A percentile compares a stretch with the other conserved stretches of the same genome.
These are phyloP conservation scores for Mythimna vitellina DNA, from an alignment of 2,888 invertebrate genomes.

Conservation along the genomic window DNA sequence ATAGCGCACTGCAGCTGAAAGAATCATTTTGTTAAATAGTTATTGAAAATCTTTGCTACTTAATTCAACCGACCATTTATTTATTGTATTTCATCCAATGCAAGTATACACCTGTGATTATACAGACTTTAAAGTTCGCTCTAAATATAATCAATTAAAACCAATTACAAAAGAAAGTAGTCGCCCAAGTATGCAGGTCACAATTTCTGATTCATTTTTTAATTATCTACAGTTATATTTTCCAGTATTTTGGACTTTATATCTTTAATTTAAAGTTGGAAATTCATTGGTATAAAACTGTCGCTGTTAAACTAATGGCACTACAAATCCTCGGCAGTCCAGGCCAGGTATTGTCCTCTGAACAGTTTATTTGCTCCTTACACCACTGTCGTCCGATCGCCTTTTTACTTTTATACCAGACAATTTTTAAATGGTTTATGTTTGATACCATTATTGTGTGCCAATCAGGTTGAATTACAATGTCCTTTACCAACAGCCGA, in stretches of 20 bases:
- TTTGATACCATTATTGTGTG: slow-evolving; percentile 91
- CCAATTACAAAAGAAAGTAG: slow-evolving; percentile 75
- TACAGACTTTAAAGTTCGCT: slow-evolving; percentile 44
- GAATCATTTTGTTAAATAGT: slow-evolving; percentile 23
- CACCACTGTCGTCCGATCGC: slow-evolving; percentile 81
- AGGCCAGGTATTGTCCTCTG: slow-evolving; percentile 86
- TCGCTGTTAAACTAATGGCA: slow-evolving; percentile 84
- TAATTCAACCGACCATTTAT: slow-evolving; percentile 28
- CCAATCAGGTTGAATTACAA: slow-evolving; percentile 90
- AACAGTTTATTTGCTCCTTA: slow-evolving; percentile 85
- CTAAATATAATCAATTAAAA: slow-evolving; percentile 70
- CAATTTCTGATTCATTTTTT: slow-evolving; percentile 78
- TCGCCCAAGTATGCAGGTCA: slow-evolving; percentile 76
- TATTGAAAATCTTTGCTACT: slow-evolving; percentile 15
- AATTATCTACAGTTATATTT: slow-evolving; percentile 70
- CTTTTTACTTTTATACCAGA: slow-evolving; percentile 88
- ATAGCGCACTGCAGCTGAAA: slow-evolving; percentile 14
- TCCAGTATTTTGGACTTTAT: slow-evolving; percentile 52
- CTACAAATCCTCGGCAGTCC: slow-evolving; percentile 87
- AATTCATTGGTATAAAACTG: slow-evolving; percentile 55
- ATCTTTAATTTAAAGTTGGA: slow-evolving; percentile 53
- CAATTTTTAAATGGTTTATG: slow-evolving; percentile 90
- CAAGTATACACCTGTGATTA: slow-evolving; percentile 23
- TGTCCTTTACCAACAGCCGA: slow-evolving; percentile 88
- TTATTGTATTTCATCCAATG: slow-evolving; percentile 18